Percentiles rank a stretch among this genome's conserved stretches.
Evolutionary conservation across 2,797 vertebrate genomes (phyloP).

Genomic region (Botia kubotai): DNA sequence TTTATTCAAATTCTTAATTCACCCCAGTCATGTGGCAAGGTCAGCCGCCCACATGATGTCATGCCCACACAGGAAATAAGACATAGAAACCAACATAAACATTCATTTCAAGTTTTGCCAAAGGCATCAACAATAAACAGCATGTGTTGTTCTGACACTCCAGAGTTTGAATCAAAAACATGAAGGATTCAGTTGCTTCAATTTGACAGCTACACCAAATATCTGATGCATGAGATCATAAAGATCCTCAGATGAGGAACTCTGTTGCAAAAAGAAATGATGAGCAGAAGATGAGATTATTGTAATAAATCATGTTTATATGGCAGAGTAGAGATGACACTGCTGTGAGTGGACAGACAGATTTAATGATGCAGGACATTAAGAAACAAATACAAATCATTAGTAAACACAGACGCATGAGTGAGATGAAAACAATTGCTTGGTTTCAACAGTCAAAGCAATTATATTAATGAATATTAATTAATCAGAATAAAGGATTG

Average conservation of each 20-base stretch:
- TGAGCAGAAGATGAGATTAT: slow-evolving; percentile 24
- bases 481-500: no score
- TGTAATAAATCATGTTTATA: slow-evolving; percentile 34
- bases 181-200: slow-evolving; percentile 9
- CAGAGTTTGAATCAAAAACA: slow-evolving; percentile 57
- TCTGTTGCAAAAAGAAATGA: slow-evolving; percentile 45
- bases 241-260: slow-evolving; percentile 15
- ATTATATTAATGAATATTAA: not conserved
- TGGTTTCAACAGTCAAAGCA: slow-evolving; percentile 1
- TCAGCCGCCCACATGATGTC: slow-evolving; percentile 76
- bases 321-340: slow-evolving; percentile 11
- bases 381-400: not conserved
- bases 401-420: slow-evolving; percentile 12
- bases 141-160: slow-evolving; percentile 50
- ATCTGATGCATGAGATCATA: slow-evolving; percentile 6
- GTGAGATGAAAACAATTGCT: not conserved
- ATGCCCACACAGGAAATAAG: slow-evolving; percentile 71
- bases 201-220: slow-evolving; percentile 27
- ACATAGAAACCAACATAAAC: slow-evolving; percentile 67
- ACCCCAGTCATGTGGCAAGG: slow-evolving; percentile 68
- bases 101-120: slow-evolving; percentile 59
- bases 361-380: slow-evolving; percentile 23
- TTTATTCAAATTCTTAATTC: slow-evolving; percentile 78
- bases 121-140: slow-evolving; percentile 56
- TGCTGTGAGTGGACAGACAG: slow-evolving; percentile 31